Percentiles rank a stretch among this genome's conserved stretches.
Evolutionary conservation across 1,140 invertebrate genomes (phyloP).

Genomic region (Drosophila pseudoobscura): DNA sequence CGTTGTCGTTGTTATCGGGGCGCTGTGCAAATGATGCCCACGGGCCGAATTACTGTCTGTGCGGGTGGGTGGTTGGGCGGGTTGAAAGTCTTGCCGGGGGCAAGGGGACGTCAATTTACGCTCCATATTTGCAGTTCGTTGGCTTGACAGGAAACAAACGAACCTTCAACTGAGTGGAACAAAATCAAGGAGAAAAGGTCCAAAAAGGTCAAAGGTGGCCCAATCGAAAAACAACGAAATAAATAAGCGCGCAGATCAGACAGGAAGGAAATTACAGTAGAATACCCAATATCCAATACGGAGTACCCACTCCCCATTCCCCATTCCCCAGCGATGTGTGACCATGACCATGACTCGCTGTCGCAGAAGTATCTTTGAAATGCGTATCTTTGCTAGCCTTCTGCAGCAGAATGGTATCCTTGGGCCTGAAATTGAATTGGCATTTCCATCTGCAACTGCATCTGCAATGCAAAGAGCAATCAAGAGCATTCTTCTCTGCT

Average conservation of each 20-base stretch:
- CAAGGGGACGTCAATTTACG: slow-evolving; percentile 35
- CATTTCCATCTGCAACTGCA: slow-evolving; percentile 11
- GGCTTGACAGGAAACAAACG: slow-evolving; percentile 65
- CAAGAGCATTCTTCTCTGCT: slow-evolving; percentile 11
- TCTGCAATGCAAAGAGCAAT: neutral
- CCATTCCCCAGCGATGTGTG: too few species aligned
- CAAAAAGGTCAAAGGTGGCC: slow-evolving; percentile 61
- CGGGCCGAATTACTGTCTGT: slow-evolving; percentile 21
- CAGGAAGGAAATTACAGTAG: slow-evolving; percentile 19
- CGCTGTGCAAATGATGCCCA: slow-evolving; percentile 35
- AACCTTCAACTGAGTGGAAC: slow-evolving; percentile 46
- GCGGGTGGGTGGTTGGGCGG: slow-evolving; percentile 37
- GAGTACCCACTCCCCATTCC: too few species aligned
- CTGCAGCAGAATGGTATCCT: slow-evolving; percentile 1
- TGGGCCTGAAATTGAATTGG: slow-evolving; percentile 32
- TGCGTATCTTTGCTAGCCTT: neutral
- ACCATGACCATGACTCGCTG: too few species aligned
- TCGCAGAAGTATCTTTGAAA: neutral
- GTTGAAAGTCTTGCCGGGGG: slow-evolving; percentile 7
- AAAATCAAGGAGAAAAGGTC: slow-evolving; percentile 27
- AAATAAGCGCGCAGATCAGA: slow-evolving; percentile 24
- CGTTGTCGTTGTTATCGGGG: slow-evolving; percentile 27
- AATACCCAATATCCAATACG: neutral
- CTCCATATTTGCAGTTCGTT: slow-evolving; percentile 60
- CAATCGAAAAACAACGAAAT: slow-evolving; percentile 34